phyloP scores from a whole-genome alignment of 2,797 vertebrate genomes.

The Ataeniobius toweri region DNA sequence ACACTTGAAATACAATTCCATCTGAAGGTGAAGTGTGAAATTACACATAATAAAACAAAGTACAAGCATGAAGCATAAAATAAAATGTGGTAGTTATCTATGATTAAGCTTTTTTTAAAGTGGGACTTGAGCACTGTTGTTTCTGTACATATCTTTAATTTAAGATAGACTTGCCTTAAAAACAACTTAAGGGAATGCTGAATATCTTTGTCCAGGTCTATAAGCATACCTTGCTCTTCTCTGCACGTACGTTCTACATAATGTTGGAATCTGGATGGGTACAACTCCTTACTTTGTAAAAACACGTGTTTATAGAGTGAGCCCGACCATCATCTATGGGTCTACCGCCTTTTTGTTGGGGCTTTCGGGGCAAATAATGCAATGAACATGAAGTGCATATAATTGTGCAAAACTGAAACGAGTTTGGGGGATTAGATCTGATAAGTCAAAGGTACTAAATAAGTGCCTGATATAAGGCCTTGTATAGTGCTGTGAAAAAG shows the following conservation, averaged over 20 bases:
- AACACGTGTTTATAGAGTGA: not conserved
- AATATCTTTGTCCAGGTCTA: not conserved
- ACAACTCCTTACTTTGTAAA: not conserved
- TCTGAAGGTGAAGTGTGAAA: no score
- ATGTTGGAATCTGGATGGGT: not conserved
- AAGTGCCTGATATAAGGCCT: no score
- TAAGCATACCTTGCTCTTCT: not conserved
- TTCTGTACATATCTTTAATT: not conserved
- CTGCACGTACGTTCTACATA: not conserved
- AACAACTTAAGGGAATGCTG: not conserved
- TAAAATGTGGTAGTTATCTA: no score
- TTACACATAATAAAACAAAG: no score
- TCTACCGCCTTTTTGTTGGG: not conserved
- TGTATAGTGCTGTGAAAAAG: not conserved
- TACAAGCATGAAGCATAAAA: no score
- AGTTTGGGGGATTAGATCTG: not conserved
- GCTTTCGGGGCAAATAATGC: not conserved
- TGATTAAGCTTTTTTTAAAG: slow-evolving; percentile 6
- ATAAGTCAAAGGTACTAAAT: not conserved
- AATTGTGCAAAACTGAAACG: not conserved
- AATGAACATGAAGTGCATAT: not conserved
- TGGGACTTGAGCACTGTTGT: slow-evolving; percentile 3
- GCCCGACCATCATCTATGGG: not conserved
- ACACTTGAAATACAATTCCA: no score
- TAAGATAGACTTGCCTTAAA: not conserved